Conservation (phyloP, 2,797 vertebrate species). For the Eulemur coronatus region DNA sequence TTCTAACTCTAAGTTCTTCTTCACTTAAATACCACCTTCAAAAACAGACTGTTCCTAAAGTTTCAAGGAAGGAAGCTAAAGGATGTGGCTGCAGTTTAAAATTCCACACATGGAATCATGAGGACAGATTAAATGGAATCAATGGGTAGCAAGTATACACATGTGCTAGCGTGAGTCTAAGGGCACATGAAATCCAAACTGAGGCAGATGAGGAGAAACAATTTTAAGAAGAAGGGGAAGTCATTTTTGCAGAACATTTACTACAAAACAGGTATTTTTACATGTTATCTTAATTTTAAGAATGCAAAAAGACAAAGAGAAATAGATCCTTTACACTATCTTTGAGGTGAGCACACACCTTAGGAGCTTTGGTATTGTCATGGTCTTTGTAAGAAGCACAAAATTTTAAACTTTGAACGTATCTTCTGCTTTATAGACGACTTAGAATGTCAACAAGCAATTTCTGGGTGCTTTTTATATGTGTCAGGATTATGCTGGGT, state of each 20-base stretch:
- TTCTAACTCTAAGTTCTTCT: background rate
- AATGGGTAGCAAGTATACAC: background rate
- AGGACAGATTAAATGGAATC: slow-evolving; percentile 39
- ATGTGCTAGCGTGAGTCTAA: slow-evolving; percentile 5
- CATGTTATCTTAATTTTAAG: slow-evolving; percentile 34
- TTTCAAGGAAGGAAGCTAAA: slow-evolving; percentile 52
- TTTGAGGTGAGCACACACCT: background rate
- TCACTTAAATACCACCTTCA: background rate
- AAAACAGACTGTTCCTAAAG: slow-evolving; percentile 3
- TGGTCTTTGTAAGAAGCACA: slow-evolving; percentile 40
- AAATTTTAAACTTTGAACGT: slow-evolving; percentile 30
- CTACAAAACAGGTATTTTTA: background rate
- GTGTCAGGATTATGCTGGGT: slow-evolving; percentile 29
- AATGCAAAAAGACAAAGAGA: slow-evolving; percentile 1
- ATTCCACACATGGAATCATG: slow-evolving; percentile 41
- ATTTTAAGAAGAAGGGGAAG: slow-evolving; percentile 36
- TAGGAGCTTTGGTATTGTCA: background rate
- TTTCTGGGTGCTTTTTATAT: slow-evolving; percentile 18
- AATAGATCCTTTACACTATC: background rate
- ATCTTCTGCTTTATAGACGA: background rate
- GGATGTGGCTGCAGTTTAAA: slow-evolving; percentile 31
- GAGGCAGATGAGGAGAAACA: background rate
- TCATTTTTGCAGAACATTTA: slow-evolving; percentile 1
- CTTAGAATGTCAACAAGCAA: background rate
- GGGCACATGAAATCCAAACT: background rate